phyloP scores from a whole-genome alignment of 2,113 vertebrate species.

The Puntigrus tetrazona region DNA sequence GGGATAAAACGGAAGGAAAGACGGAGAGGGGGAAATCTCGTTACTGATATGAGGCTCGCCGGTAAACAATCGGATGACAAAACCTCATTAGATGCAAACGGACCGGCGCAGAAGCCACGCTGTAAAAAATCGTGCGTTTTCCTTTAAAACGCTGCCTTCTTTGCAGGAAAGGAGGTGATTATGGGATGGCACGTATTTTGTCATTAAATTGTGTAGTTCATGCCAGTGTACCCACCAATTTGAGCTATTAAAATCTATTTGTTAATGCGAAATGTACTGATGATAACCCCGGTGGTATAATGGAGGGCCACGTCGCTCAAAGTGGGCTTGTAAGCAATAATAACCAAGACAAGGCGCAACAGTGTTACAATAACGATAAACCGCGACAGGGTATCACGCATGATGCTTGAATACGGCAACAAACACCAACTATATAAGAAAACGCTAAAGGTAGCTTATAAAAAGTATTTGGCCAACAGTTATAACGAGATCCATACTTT shows the following conservation, averaged over 20 bases:
- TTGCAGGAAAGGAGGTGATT: not conserved
- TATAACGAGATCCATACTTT: not conserved
- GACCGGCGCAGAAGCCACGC: not conserved
- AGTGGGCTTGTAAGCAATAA: not conserved
- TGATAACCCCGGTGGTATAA: not conserved
- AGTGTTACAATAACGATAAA: not conserved
- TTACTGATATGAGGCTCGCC: not conserved
- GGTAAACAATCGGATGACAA: constrained; percentile 11
- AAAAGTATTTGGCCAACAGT: not conserved
- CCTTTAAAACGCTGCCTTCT: not conserved
- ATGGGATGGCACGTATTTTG: not conserved
- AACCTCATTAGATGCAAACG: constrained; percentile 21
- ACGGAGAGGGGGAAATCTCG: constrained; percentile 43
- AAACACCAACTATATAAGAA: not conserved
- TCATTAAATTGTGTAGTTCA: not conserved
- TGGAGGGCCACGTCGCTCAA: not conserved
- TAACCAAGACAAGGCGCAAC: not conserved
- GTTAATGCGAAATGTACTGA: not conserved
- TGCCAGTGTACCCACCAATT: not conserved
- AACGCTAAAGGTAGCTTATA: not conserved
- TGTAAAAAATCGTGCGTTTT: not conserved
- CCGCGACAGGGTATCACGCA: not conserved
- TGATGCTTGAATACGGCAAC: not conserved
- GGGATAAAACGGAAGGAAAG: not conserved
- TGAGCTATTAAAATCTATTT: not conserved